These are phyloP conservation scores for Cydia strobilella DNA, from an alignment of 1,140 invertebrate genomes.

Conservation along the genomic window DNA sequence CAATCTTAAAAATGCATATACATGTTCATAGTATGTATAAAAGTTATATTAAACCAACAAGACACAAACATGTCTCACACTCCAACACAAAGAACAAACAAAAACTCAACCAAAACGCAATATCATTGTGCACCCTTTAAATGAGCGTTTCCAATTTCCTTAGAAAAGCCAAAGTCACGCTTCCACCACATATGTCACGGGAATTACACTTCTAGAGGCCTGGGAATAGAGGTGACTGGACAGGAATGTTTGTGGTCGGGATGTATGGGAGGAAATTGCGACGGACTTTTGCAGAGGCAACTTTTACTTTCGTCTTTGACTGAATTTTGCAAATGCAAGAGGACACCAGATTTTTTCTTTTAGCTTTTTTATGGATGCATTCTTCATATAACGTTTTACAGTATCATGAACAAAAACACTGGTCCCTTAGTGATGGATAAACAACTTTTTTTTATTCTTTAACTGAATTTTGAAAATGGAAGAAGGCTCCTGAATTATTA, in stretches of 20 bases:
- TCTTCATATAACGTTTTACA: too few relatives aligned
- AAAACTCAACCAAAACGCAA: slow-evolving; percentile 48
- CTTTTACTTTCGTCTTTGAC: too few relatives aligned
- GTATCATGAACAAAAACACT: too few relatives aligned
- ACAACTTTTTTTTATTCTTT: too few relatives aligned
- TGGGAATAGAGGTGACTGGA: slow-evolving; percentile 55
- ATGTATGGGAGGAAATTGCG: slow-evolving; percentile 47
- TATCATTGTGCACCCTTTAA: slow-evolving; percentile 66
- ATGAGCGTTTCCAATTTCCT: slow-evolving; percentile 71
- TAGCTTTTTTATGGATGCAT: too few relatives aligned
- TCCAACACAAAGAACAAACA: slow-evolving; percentile 14
- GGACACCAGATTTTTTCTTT: too few relatives aligned
- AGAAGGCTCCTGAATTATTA: too few relatives aligned
- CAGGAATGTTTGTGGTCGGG: slow-evolving; percentile 48
- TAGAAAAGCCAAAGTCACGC: slow-evolving; percentile 61
- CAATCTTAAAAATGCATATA: too few relatives aligned
- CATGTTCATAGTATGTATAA: too few relatives aligned
- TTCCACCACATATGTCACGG: slow-evolving; percentile 66
- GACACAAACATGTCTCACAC: slow-evolving; percentile 10
- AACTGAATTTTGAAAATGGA: too few relatives aligned
- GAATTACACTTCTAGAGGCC: slow-evolving; percentile 54
- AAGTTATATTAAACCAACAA: background rate
- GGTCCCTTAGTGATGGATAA: too few relatives aligned
- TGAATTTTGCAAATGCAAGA: too few relatives aligned
- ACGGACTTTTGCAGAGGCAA: slow-evolving; percentile 31